Evolutionary conservation across 2,113 vertebrate species (phyloP), one percentile per base, ranked within the genome.

Genomic region (Elgaria multicarinata): DNA sequence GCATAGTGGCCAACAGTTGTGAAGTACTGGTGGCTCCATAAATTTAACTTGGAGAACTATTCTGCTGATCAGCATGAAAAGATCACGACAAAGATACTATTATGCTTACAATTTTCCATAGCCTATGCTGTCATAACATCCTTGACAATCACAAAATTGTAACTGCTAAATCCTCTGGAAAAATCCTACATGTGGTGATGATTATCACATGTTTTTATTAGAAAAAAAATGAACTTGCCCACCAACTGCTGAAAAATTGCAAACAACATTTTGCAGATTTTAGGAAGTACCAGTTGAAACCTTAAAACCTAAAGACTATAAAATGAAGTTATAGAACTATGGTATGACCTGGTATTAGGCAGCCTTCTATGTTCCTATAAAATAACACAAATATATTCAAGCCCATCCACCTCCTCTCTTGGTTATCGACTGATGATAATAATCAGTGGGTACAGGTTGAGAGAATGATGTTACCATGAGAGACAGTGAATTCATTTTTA

Each of bases 1-100:
- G 36, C 7, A 31, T 66, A 77, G 16, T 36, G 31, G 53, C 8
- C 31, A 58, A 42, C 58, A 69, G n/a, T 0, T 88, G 36, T 66
- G 81, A 50, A 62, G 42, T 46, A 66, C 12, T 24, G 4, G 85
- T 36, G 83, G 44, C 39, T 44, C 33, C n/a, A 42, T 53, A 79
- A 55, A 88, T 77, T 78, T 14, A 0, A 4, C 2, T 1, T 12
- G 9, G 81, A 71, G 46, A 93, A 87, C 36, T 24, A 3, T 44
- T 72, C 72, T 72, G 26, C 0, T 0, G 33, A 75, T 12, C 1
- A 0, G 75, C 36, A 74, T 0, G 0, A 39, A 90, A 92, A 31
- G 26, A 58, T 64, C 5, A 6, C 8, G n/a, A 0, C 22, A 64
- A 86, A 46, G 22, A 82, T 0, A 71, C 44, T 31, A 0, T 18